Percentiles rank a stretch among this genome's conserved stretches.
Evolutionary conservation across 1,140 invertebrate species (phyloP).

Genomic region (Calycopis cecrops): DNA sequence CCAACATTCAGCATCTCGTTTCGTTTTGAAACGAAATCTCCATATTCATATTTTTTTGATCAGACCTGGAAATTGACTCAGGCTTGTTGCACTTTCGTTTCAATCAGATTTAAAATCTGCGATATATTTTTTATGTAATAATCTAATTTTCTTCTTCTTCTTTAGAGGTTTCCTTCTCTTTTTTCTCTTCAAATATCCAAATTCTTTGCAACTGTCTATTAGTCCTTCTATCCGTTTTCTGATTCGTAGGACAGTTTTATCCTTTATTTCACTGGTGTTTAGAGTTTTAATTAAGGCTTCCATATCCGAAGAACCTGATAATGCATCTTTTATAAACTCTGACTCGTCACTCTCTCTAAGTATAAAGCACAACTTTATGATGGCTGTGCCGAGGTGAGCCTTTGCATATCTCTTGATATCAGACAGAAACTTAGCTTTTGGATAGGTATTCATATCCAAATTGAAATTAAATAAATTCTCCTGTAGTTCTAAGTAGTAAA

Average conservation of each 20-base stretch:
- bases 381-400: neutral
- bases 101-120: no score
- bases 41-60: no score
- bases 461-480: constrained; percentile 14
- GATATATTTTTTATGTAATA: no score
- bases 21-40: no score
- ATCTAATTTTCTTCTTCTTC: no score
- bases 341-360: constrained; percentile 1
- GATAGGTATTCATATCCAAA: constrained; percentile 17
- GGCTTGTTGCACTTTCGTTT: no score
- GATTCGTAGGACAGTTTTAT: constrained; percentile 9
- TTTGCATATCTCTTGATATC: constrained; percentile 24
- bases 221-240: constrained; percentile 17
- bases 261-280: neutral
- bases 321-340: neutral
- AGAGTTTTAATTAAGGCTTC: constrained; percentile 4
- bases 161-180: no score
- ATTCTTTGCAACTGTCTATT: constrained; percentile 17
- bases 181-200: constrained; percentile 6
- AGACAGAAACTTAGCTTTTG: constrained; percentile 22
- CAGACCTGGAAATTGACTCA: no score
- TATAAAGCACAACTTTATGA: neutral
- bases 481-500: constrained; percentile 24
- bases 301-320: neutral
- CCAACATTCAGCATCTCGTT: no score